phyloP scores from a whole-genome alignment of 2,797 vertebrate genomes.

The Oryzias dopingdopingensis region DNA sequence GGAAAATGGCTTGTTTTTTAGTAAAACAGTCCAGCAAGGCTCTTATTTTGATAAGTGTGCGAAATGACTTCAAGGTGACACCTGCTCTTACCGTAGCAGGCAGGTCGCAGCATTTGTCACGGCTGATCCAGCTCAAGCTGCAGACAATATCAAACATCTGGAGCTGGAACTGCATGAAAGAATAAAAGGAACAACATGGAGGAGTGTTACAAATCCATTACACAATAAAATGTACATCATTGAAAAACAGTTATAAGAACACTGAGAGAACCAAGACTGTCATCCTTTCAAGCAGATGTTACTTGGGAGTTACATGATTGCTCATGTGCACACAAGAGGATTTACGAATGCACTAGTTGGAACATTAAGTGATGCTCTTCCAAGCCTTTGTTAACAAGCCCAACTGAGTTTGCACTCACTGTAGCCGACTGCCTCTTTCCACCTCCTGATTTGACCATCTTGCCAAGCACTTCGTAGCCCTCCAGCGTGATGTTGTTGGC shows the following conservation, averaged over 20 bases:
- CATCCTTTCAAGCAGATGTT: constrained; percentile 19
- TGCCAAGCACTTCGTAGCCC: constrained; percentile 95
- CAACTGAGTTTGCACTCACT: constrained; percentile 76
- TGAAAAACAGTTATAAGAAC: constrained; percentile 39
- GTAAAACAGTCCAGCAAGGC: not conserved
- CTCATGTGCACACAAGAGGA: constrained; percentile 27
- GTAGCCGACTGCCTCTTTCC: constrained; percentile 88
- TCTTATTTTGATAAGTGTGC: not conserved
- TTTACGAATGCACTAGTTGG: constrained; percentile 31
- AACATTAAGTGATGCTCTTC: constrained; percentile 35
- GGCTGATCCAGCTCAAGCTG: constrained; percentile 95
- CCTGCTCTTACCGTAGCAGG: constrained; percentile 87
- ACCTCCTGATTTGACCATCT: constrained; percentile 80
- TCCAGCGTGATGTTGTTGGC: constrained; percentile 92
- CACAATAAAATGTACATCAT: constrained; percentile 40
- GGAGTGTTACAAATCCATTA: constrained; percentile 67
- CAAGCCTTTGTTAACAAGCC: constrained; percentile 21
- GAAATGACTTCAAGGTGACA: constrained; percentile 5
- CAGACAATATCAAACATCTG: constrained; percentile 99
- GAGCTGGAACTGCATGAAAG: constrained; percentile 90
- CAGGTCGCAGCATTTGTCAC: constrained; percentile 98
- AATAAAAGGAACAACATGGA: constrained; percentile 26
- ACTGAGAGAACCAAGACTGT: constrained; percentile 29
- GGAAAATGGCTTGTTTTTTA: not conserved
- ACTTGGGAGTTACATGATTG: constrained; percentile 35